These are phyloP conservation scores for Poecilia latipinna DNA, from an alignment of 2,113 vertebrate genomes.

Conservation along the genomic window DNA sequence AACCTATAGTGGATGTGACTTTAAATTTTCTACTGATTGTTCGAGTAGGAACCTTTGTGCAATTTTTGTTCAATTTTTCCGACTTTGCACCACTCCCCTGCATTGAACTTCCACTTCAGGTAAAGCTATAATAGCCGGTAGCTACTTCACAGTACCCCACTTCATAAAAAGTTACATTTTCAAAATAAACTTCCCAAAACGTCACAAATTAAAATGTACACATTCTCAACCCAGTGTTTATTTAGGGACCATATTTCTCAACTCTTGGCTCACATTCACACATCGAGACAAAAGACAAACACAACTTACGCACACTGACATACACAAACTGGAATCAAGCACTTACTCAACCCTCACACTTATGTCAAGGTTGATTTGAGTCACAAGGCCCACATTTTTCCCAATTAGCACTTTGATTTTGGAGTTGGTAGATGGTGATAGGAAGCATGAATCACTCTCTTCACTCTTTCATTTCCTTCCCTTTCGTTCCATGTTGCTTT, in stretches of 20 bases:
- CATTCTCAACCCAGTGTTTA: conserved; percentile 28
- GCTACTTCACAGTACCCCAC: neutral
- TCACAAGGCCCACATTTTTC: conserved; percentile 70
- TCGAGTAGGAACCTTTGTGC: neutral
- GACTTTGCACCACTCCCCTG: neutral
- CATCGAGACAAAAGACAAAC: conserved; percentile 23
- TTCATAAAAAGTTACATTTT: neutral
- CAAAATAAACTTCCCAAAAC: neutral
- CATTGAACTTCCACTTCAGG: neutral
- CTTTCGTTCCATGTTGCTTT: conserved; percentile 72
- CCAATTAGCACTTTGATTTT: conserved; percentile 77
- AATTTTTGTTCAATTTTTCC: neutral
- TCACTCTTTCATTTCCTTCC: conserved; percentile 71
- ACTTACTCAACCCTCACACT: conserved; percentile 63
- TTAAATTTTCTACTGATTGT: too few relatives aligned
- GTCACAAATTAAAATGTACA: neutral
- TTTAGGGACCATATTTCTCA: conserved; percentile 32
- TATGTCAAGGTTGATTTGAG: conserved; percentile 67
- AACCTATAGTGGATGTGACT: neutral
- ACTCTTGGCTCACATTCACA: conserved; percentile 25
- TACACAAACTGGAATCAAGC: conserved; percentile 16
- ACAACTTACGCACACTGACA: conserved; percentile 1
- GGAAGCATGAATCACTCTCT: conserved; percentile 75
- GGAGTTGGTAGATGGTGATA: conserved; percentile 71
- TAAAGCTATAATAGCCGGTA: neutral